phyloP scores from a whole-genome alignment of 2,888 invertebrate genomes.

The Lithosia quadra region DNA sequence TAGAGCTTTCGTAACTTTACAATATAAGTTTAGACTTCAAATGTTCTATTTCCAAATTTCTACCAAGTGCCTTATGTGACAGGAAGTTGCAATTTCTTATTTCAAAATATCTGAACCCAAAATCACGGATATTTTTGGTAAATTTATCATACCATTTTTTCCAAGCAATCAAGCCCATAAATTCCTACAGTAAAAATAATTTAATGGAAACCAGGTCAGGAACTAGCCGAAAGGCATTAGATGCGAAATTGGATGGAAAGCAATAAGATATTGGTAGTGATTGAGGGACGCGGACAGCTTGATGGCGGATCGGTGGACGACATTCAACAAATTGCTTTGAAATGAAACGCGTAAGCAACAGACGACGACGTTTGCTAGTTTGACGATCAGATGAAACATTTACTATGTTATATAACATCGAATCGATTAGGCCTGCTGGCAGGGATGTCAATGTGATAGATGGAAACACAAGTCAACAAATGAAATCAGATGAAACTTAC shows the following conservation, averaged over 20 bases:
- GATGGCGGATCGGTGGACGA: slow-evolving; percentile 35
- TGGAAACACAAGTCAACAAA: not conserved
- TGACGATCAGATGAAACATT: slow-evolving; percentile 36
- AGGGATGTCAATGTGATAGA: not conserved
- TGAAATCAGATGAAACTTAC: not conserved
- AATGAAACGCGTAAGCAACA: slow-evolving; percentile 39
- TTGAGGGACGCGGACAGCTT: slow-evolving; percentile 40
- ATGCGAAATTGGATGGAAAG: slow-evolving; percentile 51
- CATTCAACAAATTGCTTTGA: slow-evolving; percentile 43
- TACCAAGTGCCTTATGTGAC: not conserved
- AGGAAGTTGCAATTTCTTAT: not conserved
- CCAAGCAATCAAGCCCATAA: slow-evolving; percentile 15
- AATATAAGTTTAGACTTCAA: not conserved
- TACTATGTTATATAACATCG: slow-evolving; percentile 19
- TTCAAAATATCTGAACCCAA: not conserved
- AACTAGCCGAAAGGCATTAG: slow-evolving; percentile 51
- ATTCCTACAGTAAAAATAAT: slow-evolving; percentile 17
- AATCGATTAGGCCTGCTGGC: not conserved
- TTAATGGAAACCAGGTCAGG: slow-evolving; percentile 31
- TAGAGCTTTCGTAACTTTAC: not conserved
- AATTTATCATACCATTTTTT: slow-evolving; percentile 3
- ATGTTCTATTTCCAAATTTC: not conserved
- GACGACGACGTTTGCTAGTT: slow-evolving; percentile 31
- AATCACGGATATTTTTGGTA: not conserved
- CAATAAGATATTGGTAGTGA: slow-evolving; percentile 56